These are phyloP conservation scores for Monomorium pharaonis DNA, from an alignment of 1,140 invertebrate species.

Conservation along the genomic window DNA sequence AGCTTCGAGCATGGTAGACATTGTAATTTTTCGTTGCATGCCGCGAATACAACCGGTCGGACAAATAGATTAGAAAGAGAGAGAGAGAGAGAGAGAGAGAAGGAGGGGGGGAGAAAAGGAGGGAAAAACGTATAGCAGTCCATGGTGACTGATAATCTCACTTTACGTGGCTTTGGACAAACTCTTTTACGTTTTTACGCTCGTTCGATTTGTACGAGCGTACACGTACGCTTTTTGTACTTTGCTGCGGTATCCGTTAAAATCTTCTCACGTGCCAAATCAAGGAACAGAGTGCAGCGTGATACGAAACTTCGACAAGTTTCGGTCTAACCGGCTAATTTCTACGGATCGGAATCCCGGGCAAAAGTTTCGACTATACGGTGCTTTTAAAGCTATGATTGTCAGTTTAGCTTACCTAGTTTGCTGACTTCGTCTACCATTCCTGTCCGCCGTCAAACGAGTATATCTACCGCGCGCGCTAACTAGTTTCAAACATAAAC, in stretches of 20 bases:
- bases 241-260: slow-evolving; percentile 31
- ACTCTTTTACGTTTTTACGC: neutral
- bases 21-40: slow-evolving; percentile 57
- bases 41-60: neutral
- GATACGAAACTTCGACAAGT: slow-evolving; percentile 58
- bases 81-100: neutral
- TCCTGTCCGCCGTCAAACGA: slow-evolving; percentile 30
- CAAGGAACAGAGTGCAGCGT: slow-evolving; percentile 54
- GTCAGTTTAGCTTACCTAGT: slow-evolving; percentile 57
- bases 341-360: slow-evolving; percentile 43
- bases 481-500: slow-evolving; percentile 58
- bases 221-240: neutral
- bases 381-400: slow-evolving; percentile 59
- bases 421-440: slow-evolving; percentile 32
- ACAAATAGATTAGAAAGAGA: neutral
- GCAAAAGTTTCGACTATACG: slow-evolving; percentile 49
- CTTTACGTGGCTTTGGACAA: neutral
- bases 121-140: neutral
- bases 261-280: slow-evolving; percentile 59
- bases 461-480: slow-evolving; percentile 30
- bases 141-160: slow-evolving; percentile 35
- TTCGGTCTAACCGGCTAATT: slow-evolving; percentile 49
- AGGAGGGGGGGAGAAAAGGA: too few species aligned
- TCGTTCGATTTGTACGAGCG: slow-evolving; percentile 3
- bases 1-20: slow-evolving; percentile 26